These are phyloP conservation scores for Spodoptera littoralis DNA, from an alignment of 2,888 invertebrate species.

Conservation along the genomic window DNA sequence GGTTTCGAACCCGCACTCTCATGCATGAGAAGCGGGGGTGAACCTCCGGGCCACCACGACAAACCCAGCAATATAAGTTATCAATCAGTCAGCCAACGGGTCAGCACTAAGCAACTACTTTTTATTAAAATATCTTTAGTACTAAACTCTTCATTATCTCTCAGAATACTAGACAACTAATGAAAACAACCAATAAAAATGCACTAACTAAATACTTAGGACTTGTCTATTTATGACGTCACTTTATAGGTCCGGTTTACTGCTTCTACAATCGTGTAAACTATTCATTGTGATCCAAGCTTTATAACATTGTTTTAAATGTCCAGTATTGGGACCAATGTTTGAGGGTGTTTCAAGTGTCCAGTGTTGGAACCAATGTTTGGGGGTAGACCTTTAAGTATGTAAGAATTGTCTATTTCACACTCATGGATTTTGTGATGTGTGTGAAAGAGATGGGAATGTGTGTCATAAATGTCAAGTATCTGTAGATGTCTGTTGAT, in stretches of 20 bases:
- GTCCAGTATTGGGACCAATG: background rate
- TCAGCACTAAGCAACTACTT: too few species aligned
- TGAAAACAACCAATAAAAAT: constrained; percentile 13
- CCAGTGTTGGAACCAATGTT: constrained; percentile 17
- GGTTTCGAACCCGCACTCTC: too few species aligned
- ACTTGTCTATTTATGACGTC: constrained; percentile 19
- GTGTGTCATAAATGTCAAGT: too few species aligned
- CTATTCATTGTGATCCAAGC: constrained; percentile 11
- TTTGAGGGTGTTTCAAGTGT: background rate
- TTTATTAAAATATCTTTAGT: background rate
- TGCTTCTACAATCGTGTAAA: constrained; percentile 12
- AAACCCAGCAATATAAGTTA: too few species aligned
- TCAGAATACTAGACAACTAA: constrained; percentile 9
- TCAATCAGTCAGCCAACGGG: too few species aligned
- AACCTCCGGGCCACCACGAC: too few species aligned
- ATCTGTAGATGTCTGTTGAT: too few species aligned
- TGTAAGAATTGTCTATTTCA: too few species aligned
- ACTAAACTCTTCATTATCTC: background rate
- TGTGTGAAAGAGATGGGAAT: too few species aligned
- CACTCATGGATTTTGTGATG: too few species aligned
- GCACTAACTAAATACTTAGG: constrained; percentile 7
- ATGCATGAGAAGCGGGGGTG: too few species aligned
- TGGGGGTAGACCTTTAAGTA: background rate
- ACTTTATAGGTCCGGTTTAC: constrained; percentile 34
- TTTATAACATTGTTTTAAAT: constrained; percentile 4